Conservation (phyloP, 2,797 vertebrate species). For the Sebastes itinus region DNA sequence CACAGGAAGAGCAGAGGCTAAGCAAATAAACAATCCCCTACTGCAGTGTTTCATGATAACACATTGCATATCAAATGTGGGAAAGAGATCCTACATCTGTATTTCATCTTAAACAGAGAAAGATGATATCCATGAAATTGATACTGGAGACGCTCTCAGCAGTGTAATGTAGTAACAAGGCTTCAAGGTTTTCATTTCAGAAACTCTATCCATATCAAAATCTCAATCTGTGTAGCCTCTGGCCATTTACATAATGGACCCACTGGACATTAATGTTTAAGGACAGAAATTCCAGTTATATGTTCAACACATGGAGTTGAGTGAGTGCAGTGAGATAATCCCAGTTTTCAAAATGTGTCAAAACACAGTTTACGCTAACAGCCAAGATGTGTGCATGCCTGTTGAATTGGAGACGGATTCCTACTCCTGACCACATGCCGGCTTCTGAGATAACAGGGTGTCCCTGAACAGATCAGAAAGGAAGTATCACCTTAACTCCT, state of each 20-base stretch:
- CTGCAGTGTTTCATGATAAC: constrained; percentile 12
- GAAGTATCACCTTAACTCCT: constrained; percentile 27
- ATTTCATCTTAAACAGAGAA: constrained; percentile 54
- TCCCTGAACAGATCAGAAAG: constrained; percentile 3
- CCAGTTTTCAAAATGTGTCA: constrained; percentile 17
- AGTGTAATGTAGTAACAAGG: constrained; percentile 21
- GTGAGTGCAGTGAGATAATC: constrained; percentile 5
- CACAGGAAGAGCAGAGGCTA: constrained; percentile 64
- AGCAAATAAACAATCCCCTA: constrained; percentile 61
- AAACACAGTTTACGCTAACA: not conserved
- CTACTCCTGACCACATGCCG: not conserved
- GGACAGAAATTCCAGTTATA: constrained; percentile 15
- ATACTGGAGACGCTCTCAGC: constrained; percentile 40
- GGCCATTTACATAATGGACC: constrained; percentile 45
- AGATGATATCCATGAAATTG: constrained; percentile 71
- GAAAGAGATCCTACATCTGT: constrained; percentile 71
- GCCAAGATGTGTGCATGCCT: not conserved
- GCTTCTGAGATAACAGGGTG: not conserved
- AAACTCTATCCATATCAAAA: constrained; percentile 45
- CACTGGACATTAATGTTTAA: constrained; percentile 8
- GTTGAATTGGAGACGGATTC: not conserved
- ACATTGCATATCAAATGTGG: constrained; percentile 59
- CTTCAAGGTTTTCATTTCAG: constrained; percentile 42
- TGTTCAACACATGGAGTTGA: constrained; percentile 33
- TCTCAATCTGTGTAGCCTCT: constrained; percentile 30